Evolutionary conservation across 2,797 vertebrate species (phyloP), one percentile per base, ranked within the genome.

Genomic region (Oreonectes daqikongensis): DNA sequence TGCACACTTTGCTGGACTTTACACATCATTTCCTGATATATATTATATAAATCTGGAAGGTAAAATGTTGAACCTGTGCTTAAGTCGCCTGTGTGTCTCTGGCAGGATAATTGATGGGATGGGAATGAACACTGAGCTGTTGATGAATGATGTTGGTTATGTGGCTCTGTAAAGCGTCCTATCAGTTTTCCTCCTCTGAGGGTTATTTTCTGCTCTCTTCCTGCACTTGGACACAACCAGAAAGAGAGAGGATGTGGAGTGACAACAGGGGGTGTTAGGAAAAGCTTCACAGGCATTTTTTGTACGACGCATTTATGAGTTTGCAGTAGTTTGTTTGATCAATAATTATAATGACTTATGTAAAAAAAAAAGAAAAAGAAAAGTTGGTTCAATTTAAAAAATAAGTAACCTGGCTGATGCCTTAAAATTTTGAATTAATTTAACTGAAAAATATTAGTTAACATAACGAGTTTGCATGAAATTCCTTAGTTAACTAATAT

Each of bases 131-230:
- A 20, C 8, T 2, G 50, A 35, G 48, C 26, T 69, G 52, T 72
- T 88, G 86, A 87, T 90, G 82, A 80, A 88, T 89, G 81, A 50
- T 73, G 53, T 64, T 65, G 71, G 81, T 85, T 88, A 75, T 30
- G 68, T 69, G 66, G 77, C 68, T 79, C 61, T 84, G 40, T 55
- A 66, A 61, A 73, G 57, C 50, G 38, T 55, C 66, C 65, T 71
- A 64, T 76, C 68, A 18, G 67, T 66, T 75, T 75, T 75, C 64
- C 35, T 78, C 69, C 64, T 75, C 71, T 46, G 7, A 69, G 60
- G 48, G 44, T 38, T 32, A 55, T 84, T 80, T 78, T 22, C 61
- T 46, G 66, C 44, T 42, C 8, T 20, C 50, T 26, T 71, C n/a
- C 59, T 48, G 68, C 75, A 63, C 84, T 83, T 78, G 32, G 32